Evolutionary conservation across 2,797 vertebrate genomes (phyloP), one percentile per base, ranked within the genome.

Genomic region (Lacerta bilineata): DNA sequence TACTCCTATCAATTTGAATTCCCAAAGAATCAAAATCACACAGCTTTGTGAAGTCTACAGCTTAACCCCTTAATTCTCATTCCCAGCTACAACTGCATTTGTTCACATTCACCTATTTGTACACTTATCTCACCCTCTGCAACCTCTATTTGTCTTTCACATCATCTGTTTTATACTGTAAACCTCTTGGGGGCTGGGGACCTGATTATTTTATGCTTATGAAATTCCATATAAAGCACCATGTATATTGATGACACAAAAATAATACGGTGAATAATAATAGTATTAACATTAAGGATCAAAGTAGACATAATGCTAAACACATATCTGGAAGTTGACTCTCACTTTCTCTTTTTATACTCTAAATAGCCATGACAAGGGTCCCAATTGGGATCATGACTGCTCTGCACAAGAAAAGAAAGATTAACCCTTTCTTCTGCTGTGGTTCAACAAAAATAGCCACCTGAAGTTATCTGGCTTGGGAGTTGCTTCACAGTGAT

Each of bases 1-100:
- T 87, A 82, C 46, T 69, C 25, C 29, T 36, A 80, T 74, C 36
- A 85, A 76, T 90, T n/a, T 74, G 74, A n/a, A 27, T 78, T 88
- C 29, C 13, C 61, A 33, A n/a, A 83, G 27, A 71, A 33, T 86
- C n/a, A 76, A 75, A 61, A 82, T 8, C 13, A 27, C 50, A 8
- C 9, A 23, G 17, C 20, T 64, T 36, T 36, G 78, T 10, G 39
- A 75, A 9, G 72, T 5, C 59, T 85, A 66, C 39, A 36, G 27
- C 25, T 43, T 75, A 75, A 61, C 59, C 9, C 46, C 46, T 46
- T 46, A 46, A 46, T 46, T 55, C 13, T 61, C 50, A 20, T 59
- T 80, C 33, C 33, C 18, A 36, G 79, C 84, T 80, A 50, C 55
- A 80, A 80, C 29, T 79, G 15, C 29, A 79, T 50, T 79, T 59